Evolutionary conservation across 2,113 vertebrate species (phyloP).

Genomic region (Solea solea): DNA sequence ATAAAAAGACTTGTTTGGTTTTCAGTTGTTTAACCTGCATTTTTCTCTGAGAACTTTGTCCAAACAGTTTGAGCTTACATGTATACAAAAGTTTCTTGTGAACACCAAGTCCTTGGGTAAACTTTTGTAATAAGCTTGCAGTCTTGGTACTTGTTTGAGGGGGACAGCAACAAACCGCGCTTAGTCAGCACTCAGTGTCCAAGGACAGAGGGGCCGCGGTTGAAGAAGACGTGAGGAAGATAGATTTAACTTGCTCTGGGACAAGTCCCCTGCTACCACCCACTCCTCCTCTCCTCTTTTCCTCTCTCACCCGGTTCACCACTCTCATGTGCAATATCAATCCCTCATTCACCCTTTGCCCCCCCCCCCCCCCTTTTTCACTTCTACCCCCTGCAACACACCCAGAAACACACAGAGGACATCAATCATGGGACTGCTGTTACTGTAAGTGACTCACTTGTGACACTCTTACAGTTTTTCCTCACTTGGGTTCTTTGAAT

Average conservation of each 20-base stretch:
- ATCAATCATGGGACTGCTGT: constrained; percentile 55
- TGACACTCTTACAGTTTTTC: constrained; percentile 46
- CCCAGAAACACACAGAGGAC: constrained; percentile 39
- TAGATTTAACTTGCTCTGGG: constrained; percentile 69
- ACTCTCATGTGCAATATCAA: constrained; percentile 53
- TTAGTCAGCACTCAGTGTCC: constrained; percentile 67
- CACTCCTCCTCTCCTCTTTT: constrained; percentile 51
- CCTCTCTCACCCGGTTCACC: constrained; percentile 54
- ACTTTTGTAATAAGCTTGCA: constrained; percentile 73
- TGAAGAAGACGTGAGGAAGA: constrained; percentile 67
- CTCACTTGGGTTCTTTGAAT: constrained; percentile 20
- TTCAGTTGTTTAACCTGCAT: constrained; percentile 7
- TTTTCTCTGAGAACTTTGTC: constrained; percentile 1
- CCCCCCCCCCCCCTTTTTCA: constrained; percentile 11
- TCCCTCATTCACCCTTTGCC: constrained; percentile 35
- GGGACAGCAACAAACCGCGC: constrained; percentile 66
- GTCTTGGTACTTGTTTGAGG: constrained; percentile 60
- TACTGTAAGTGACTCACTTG: constrained; percentile 53
- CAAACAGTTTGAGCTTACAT: background rate
- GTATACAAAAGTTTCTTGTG: constrained; percentile 44
- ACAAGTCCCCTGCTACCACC: constrained; percentile 66
- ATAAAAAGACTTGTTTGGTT: background rate
- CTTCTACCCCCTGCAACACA: background rate
- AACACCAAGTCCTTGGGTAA: constrained; percentile 66
- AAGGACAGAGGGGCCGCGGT: constrained; percentile 66